Conservation (phyloP, 23 tunicate species). For the Oikopleura vanhoeffeni region DNA sequence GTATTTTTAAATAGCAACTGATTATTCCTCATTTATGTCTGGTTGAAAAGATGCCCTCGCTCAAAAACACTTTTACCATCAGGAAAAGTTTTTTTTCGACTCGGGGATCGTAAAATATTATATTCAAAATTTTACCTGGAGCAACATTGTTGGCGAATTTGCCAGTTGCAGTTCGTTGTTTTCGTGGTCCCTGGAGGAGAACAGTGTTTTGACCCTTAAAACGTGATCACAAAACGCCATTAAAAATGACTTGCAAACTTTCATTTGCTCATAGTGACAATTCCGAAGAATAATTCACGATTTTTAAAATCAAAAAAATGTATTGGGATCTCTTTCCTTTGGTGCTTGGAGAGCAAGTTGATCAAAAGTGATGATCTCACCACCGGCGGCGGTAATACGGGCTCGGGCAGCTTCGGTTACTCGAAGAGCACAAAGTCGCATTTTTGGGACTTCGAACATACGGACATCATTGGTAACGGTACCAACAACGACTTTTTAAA, state of each 20-base stretch:
- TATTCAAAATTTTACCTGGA: conserved; percentile 2
- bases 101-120: no score
- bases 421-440: conserved; percentile 72
- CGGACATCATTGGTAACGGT: conserved; percentile 74
- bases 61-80: no score
- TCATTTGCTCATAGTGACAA: neutral
- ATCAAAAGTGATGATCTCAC: conserved; percentile 85
- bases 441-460: conserved; percentile 45
- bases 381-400: conserved; percentile 70
- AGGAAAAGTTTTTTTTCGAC: no score
- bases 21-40: no score
- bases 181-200: conserved; percentile 70
- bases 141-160: conserved; percentile 32
- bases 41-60: no score
- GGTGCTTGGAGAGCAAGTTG: conserved; percentile 90
- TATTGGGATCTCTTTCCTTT: no score
- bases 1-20: no score
- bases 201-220: conserved; percentile 57
- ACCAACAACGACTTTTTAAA: conserved; percentile 51
- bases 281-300: no score
- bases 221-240: neutral
- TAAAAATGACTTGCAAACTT: neutral
- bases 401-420: conserved; percentile 79
- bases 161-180: conserved; percentile 41
- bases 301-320: neutral